Base-by-base conservation (phyloP, 37 sponge, comb jelly and placozoan genomes). In the Spongia lamella region DNA sequence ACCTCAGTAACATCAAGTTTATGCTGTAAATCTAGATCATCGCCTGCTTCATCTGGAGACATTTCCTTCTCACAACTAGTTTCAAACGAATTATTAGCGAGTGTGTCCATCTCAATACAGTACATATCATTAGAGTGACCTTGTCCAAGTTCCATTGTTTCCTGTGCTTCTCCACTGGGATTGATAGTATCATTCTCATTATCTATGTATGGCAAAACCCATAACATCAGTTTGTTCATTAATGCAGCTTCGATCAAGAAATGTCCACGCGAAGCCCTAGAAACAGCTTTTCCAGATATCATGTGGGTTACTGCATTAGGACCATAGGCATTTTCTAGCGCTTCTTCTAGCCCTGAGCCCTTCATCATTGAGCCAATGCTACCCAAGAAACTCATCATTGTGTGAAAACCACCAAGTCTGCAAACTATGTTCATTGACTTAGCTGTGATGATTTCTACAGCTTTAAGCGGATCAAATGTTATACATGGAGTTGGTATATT, bases 261-360 rank as follows among this genome's bases (percentile, higher is more conserved):
- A 59, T 81, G 82, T 9, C 73, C 73, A 19, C 82, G 56, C 17
- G 61, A 58, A 26, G 82, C 73, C 38, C 72, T 71, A 13, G 72
- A 58, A 72, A 56, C 22, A 19, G 73, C 72, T 38, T 72, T 72
- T 20, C 82, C 73, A 39, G 72, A 56, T 5, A 81, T 36, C 61
- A 81, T 81, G 38, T 81, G 73, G 5, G 29, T 19, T 37, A 50
- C 73, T 33, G 66, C 72, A 61, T 71, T 68, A 13, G 73, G 20
- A 19, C 73, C 82, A 81, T 81, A 81, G 19, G 61, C 54, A 15
- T 7, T 58, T 68, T 79, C 38, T 53, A 79, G 43, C 2, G 51
- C 63, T 38, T 76, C 66, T 29, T 64, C 63, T 9, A 76, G 77
- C 38, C 65, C 77, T n/a, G 77, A 76, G 4, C 64, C 77, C n/a